A percentile compares a stretch with the other conserved stretches of the same genome.
These are phyloP conservation scores for Morone chrysops DNA, from an alignment of 2,113 vertebrate species.

Conservation along the genomic window DNA sequence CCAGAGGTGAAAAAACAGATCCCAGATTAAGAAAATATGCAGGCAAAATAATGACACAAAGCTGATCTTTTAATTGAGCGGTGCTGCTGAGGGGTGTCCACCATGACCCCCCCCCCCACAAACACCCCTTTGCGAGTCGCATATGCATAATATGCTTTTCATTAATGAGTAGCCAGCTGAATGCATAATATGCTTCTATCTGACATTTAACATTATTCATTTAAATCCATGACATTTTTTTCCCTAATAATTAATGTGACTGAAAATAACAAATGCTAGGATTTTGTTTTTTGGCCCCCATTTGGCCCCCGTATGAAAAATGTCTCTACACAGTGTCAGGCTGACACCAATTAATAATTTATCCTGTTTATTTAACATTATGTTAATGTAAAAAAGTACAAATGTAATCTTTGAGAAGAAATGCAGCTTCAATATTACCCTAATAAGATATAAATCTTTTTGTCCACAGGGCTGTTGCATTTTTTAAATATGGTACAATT, in stretches of 20 bases:
- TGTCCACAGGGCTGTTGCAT: neutral
- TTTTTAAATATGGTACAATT: neutral
- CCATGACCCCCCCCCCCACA: no score
- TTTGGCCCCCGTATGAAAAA: no score
- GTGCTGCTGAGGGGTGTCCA: no score
- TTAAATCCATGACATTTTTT: no score
- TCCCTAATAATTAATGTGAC: no score
- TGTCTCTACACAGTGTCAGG: neutral
- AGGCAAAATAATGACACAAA: neutral
- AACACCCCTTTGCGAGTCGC: no score
- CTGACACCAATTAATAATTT: neutral
- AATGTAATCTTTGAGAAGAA: neutral
- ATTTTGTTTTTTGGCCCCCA: no score
- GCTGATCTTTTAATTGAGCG: neutral
- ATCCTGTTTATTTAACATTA: neutral
- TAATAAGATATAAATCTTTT: neutral
- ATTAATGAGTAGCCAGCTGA: no score
- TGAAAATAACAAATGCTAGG: no score
- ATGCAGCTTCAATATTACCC: neutral
- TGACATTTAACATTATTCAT: no score
- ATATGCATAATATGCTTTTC: no score
- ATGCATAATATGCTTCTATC: no score
- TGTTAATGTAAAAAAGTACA: neutral
- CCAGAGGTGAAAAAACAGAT: neutral
- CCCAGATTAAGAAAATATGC: neutral